Base-by-base conservation (phyloP, 2,888 invertebrate species). In the Halictus ligatus region DNA sequence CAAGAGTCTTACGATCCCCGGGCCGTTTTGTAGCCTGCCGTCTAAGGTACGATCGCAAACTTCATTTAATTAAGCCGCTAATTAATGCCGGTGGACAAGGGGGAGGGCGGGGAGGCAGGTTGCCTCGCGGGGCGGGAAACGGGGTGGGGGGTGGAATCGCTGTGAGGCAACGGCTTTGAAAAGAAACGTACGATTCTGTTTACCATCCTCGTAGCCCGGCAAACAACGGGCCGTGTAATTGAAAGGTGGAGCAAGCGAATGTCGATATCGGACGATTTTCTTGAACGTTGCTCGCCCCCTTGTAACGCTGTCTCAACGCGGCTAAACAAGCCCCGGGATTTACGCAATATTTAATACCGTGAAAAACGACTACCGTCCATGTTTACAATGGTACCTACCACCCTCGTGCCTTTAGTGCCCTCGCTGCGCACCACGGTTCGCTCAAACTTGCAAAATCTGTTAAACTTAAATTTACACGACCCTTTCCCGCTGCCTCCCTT, bases 261-360 rank as follows among this genome's bases (percentile, higher is more conserved):
- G 82, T 82, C 82, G 86, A 82, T 85, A 82, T 67, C 82, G 80
- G 80, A 60, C 79, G 86, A 87, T 85, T 87, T 87, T 87, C 86
- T 87, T 78, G 67, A 82, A 75, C 79, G 74, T 69, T 15, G 60
- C 75, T 50, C 12, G 15, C 40, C 25, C 40, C 40, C 54, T 77
- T 69, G 74, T 71, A 81, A 81, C 78, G 77, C 43, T 77, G 60
- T 71, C 76, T 74, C 75, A 75, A 75, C 84, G 84, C 78, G 73
- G 79, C 84, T 84, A 75, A 80, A 84, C 80, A 80, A 85, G 71
- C 72, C 48, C 35, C 43, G 60, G 74, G 86, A 86, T 86, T 86
- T 86, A 85, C 81, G 85, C 81, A 81, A 79, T 76, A 76, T 81
- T 85, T 85, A 86, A 85, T 85, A 67, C 74, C 79, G 7, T 80